Percentiles rank a stretch among this genome's conserved stretches.
phyloP scores from a whole-genome alignment of 1,140 invertebrate species.

The Cardiocondyla obscurior region DNA sequence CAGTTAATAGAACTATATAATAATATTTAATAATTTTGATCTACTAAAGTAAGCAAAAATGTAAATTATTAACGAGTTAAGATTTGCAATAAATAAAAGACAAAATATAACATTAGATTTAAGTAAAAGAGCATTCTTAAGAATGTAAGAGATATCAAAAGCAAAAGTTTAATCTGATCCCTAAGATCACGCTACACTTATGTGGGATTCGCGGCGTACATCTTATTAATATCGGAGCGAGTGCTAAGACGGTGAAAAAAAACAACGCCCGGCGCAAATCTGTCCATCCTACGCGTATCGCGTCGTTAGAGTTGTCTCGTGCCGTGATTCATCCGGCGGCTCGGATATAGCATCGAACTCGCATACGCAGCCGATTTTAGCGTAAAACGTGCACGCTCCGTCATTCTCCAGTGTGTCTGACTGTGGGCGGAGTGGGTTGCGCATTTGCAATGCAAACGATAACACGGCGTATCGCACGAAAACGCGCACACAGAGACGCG shows the following conservation, averaged over 20 bases:
- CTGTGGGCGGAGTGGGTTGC: slow-evolving; percentile 72
- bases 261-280: slow-evolving; percentile 29
- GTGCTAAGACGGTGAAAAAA: slow-evolving; percentile 30
- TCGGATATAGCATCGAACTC: slow-evolving; percentile 62
- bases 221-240: slow-evolving; percentile 25
- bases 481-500: slow-evolving; percentile 62
- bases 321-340: slow-evolving; percentile 66
- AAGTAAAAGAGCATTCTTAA: background rate
- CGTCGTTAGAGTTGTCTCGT: slow-evolving; percentile 68
- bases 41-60: background rate
- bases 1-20: too few species aligned
- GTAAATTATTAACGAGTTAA: background rate
- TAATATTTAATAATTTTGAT: background rate
- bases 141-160: background rate
- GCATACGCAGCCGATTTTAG: slow-evolving; percentile 68
- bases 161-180: background rate
- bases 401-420: slow-evolving; percentile 60
- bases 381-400: slow-evolving; percentile 68
- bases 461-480: slow-evolving; percentile 75
- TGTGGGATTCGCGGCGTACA: background rate
- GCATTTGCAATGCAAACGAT: slow-evolving; percentile 79
- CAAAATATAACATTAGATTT: background rate
- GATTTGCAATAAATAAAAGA: background rate
- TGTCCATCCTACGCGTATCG: slow-evolving; percentile 49
- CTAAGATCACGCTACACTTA: background rate